A percentile compares a stretch with the other conserved stretches of the same genome.
Evolutionary conservation across 2,113 vertebrate genomes (phyloP).

Genomic region (Bettongia penicillata): DNA sequence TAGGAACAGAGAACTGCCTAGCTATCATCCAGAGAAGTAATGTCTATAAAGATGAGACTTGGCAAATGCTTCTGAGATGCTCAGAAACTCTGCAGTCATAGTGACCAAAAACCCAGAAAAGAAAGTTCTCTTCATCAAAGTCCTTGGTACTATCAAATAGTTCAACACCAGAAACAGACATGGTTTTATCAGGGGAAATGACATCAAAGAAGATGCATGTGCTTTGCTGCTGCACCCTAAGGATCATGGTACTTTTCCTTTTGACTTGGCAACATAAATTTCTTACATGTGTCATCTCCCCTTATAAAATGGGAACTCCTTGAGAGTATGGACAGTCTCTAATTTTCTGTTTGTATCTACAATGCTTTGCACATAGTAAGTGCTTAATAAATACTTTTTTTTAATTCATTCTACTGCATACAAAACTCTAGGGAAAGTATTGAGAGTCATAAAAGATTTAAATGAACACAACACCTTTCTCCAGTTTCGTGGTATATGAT

Average conservation of each 20-base stretch:
- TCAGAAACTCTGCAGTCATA: not conserved
- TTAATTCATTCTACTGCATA: not conserved
- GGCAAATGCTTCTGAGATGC: not conserved
- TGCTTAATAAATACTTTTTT: not conserved
- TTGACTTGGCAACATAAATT: not conserved
- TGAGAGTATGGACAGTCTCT: not conserved
- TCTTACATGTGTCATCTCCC: not conserved
- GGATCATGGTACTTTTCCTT: not conserved
- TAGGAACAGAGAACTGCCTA: not conserved
- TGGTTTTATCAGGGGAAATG: not conserved
- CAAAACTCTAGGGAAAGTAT: not conserved
- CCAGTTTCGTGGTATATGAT: not conserved
- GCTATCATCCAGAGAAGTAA: not conserved
- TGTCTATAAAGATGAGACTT: not conserved
- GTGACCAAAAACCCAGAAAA: not conserved
- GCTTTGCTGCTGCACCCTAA: not conserved
- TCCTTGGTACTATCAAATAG: not conserved
- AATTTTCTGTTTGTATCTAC: not conserved
- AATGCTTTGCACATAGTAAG: not conserved
- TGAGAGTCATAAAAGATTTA: not conserved
- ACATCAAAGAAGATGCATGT: not conserved
- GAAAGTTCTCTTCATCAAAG: not conserved
- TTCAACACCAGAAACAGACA: not conserved
- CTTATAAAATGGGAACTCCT: not conserved
- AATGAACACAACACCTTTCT: not conserved